phyloP scores from a whole-genome alignment of 2,888 invertebrate genomes.

The Schrankia costaestrigalis region DNA sequence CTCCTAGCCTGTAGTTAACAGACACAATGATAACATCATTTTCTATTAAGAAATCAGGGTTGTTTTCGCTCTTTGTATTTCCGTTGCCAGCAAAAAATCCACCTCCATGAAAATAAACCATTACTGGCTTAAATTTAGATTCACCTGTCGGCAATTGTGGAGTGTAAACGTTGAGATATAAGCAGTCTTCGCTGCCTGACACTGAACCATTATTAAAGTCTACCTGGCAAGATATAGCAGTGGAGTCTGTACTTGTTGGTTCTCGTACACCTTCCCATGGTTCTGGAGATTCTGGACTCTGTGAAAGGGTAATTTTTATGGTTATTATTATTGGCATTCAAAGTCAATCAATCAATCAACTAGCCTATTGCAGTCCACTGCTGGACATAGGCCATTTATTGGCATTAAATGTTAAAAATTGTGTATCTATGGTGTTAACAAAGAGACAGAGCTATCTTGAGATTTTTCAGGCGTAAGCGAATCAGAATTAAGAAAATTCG shows the following conservation, averaged over 20 bases:
- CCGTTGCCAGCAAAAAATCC: slow-evolving; percentile 54
- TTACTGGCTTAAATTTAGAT: slow-evolving; percentile 39
- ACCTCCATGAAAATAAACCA: slow-evolving; percentile 62
- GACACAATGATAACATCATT: slow-evolving; percentile 54
- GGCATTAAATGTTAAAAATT: too few relatives aligned
- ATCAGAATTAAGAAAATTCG: too few relatives aligned
- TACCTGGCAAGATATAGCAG: slow-evolving; percentile 37
- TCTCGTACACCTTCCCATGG: slow-evolving; percentile 68
- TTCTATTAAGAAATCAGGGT: slow-evolving; percentile 56
- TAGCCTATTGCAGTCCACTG: too few relatives aligned
- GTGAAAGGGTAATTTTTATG: too few relatives aligned
- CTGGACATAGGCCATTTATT: too few relatives aligned
- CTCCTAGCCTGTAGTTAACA: slow-evolving; percentile 61
- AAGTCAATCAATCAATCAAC: too few relatives aligned
- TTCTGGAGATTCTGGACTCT: slow-evolving; percentile 59
- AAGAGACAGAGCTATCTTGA: too few relatives aligned
- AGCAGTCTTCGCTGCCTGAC: slow-evolving; percentile 57
- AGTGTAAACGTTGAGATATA: slow-evolving; percentile 56
- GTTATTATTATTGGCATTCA: too few relatives aligned
- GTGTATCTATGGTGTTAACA: too few relatives aligned
- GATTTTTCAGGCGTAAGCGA: too few relatives aligned
- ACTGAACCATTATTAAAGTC: slow-evolving; percentile 22
- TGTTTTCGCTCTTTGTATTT: slow-evolving; percentile 37
- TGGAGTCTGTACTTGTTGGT: slow-evolving; percentile 57
- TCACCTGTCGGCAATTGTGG: slow-evolving; percentile 35